Conservation (phyloP, 2,797 vertebrate genomes). For the Masticophis lateralis region DNA sequence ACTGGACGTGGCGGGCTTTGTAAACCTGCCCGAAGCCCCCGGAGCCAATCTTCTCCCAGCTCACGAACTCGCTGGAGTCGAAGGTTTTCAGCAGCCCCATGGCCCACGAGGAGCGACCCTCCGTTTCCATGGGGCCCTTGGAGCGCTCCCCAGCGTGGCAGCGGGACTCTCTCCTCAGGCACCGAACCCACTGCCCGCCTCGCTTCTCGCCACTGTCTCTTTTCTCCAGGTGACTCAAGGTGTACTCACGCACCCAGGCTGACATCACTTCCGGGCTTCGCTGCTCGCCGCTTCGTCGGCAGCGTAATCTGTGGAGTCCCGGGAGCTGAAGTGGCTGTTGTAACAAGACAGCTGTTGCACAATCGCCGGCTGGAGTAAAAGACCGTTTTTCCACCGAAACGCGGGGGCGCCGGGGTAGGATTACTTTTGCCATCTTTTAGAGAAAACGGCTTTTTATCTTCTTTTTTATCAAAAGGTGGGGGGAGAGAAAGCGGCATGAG, state of each 20-base stretch:
- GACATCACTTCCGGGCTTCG: conserved; percentile 74
- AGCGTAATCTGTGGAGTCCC: not conserved
- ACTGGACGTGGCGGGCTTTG: conserved; percentile 93
- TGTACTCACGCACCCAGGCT: conserved; percentile 62
- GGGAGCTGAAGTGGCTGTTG: not conserved
- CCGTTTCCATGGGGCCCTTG: conserved; percentile 78
- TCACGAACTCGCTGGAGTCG: conserved; percentile 84
- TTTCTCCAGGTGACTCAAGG: conserved; percentile 72
- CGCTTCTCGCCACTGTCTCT: not conserved
- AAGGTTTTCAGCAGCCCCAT: conserved; percentile 92
- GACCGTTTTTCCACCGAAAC: not conserved
- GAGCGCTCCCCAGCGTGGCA: conserved; percentile 14
- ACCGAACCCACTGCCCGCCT: not conserved
- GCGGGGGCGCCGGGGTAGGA: not conserved
- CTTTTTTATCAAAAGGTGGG: not conserved
- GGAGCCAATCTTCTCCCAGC: conserved; percentile 96
- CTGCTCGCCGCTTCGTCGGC: no score
- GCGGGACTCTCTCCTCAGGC: not conserved
- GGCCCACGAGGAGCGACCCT: conserved; percentile 73
- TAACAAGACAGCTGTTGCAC: not conserved
- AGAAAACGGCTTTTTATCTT: not conserved
- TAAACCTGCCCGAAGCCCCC: conserved; percentile 98
- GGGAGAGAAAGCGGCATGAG: not conserved
- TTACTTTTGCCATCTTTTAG: not conserved
- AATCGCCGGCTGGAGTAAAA: not conserved